These are phyloP conservation scores for Gorsachius magnificus DNA, from an alignment of 2,797 vertebrate species.

Conservation along the genomic window DNA sequence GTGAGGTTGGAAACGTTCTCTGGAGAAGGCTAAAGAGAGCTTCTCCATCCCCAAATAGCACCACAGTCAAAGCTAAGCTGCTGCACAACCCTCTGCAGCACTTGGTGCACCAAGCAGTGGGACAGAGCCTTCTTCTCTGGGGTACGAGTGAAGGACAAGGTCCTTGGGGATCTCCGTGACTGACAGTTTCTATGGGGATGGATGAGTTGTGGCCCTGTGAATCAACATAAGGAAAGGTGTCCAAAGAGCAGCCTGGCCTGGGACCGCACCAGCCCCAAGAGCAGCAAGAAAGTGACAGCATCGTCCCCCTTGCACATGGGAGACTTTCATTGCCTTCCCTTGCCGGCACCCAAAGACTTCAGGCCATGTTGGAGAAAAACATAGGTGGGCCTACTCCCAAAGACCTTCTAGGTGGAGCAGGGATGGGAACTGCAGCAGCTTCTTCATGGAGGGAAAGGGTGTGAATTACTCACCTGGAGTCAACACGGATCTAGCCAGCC, in stretches of 20 bases:
- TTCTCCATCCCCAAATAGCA: neutral
- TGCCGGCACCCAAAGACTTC: neutral
- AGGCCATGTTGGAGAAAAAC: neutral
- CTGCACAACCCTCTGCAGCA: neutral
- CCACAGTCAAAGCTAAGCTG: neutral
- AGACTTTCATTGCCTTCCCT: neutral
- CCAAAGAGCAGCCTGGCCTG: neutral
- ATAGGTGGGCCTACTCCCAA: neutral
- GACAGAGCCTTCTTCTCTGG: neutral
- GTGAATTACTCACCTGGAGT: constrained; percentile 38
- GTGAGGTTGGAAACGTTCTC: neutral
- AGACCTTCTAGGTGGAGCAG: neutral
- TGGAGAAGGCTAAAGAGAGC: neutral
- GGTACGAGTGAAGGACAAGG: rapidly evolving
- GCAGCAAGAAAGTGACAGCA: neutral
- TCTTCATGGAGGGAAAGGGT: neutral
- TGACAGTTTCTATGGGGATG: neutral
- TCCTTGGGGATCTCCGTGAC: rapidly evolving
- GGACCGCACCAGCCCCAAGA: neutral
- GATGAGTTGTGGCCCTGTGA: neutral
- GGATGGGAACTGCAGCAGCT: neutral
- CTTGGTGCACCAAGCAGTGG: neutral
- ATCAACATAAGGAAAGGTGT: neutral
- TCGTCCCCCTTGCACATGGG: too few relatives aligned
- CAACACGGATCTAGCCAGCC: neutral